Conservation (phyloP, 2,888 invertebrate genomes). For the Pristionchus arcanus region DNA sequence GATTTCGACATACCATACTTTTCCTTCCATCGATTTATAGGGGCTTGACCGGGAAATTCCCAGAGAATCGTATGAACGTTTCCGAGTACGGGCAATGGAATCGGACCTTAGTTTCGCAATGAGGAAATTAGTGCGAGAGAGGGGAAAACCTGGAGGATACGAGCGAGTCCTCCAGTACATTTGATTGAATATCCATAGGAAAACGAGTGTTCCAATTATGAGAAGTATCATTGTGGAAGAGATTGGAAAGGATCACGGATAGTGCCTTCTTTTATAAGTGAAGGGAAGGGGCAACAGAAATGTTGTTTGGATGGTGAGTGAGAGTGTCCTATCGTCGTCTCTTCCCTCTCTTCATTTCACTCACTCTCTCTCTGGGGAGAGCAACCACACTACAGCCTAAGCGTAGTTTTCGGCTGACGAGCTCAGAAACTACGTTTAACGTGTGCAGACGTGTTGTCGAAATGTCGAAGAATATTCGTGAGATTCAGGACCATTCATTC, state of each 20-base stretch:
- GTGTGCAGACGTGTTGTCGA: not conserved
- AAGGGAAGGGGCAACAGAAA: not conserved
- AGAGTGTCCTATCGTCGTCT: constrained; percentile 7
- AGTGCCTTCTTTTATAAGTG: constrained; percentile 19
- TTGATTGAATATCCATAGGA: constrained; percentile 18
- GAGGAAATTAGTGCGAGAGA: not conserved
- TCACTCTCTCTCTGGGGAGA: not conserved
- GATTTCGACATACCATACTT: not conserved
- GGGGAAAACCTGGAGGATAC: constrained; percentile 22
- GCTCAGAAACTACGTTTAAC: constrained; percentile 33
- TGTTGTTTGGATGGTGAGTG: not conserved
- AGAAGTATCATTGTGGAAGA: not conserved
- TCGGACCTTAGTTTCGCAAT: constrained; percentile 8
- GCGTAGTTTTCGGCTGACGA: not conserved
- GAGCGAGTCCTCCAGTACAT: constrained; percentile 40
- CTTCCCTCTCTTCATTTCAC: constrained; percentile 1
- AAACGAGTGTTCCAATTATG: not conserved
- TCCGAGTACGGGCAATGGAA: constrained; percentile 12
- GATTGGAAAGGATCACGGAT: not conserved
- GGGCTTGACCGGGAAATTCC: not conserved
- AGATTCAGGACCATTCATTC: not conserved
- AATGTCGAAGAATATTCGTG: not conserved
- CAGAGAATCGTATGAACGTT: not conserved
- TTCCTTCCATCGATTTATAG: constrained; percentile 2
- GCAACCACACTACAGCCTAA: not conserved